phyloP scores from a whole-genome alignment of 2,888 invertebrate genomes.

The Oligia latruncula region DNA sequence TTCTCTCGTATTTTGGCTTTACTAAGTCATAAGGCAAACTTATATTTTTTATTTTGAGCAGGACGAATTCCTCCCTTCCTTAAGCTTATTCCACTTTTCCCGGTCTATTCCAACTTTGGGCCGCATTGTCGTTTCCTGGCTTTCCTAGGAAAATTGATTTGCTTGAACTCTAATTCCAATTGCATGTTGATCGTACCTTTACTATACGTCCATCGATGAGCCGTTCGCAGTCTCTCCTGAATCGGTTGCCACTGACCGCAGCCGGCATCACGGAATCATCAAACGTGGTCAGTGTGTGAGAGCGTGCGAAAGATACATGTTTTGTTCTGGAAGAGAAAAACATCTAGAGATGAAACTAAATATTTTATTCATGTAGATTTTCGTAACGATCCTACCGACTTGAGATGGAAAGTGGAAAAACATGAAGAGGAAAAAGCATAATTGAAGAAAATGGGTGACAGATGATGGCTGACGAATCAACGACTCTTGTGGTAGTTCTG shows the following conservation, averaged over 20 bases:
- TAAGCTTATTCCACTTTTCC: not conserved
- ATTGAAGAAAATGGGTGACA: not conserved
- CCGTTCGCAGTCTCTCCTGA: conserved; percentile 90
- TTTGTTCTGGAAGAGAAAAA: conserved; percentile 91
- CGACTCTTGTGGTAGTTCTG: not conserved
- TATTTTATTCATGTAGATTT: not conserved
- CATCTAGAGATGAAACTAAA: not conserved
- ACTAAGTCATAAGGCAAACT: not conserved
- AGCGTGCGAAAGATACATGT: conserved; percentile 97
- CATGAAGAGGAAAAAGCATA: not conserved
- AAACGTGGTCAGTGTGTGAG: conserved; percentile 96
- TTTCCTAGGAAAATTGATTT: not conserved
- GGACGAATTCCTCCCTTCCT: not conserved
- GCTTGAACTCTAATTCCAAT: not conserved
- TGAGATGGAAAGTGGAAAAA: not conserved
- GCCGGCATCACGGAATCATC: conserved; percentile 92
- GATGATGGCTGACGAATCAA: not conserved
- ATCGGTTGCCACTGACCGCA: conserved; percentile 83
- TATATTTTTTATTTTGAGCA: not conserved
- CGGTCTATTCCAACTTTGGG: not conserved
- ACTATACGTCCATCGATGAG: conserved; percentile 92
- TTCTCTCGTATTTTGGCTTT: not conserved
- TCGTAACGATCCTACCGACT: not conserved
- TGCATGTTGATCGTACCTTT: conserved; percentile 79
- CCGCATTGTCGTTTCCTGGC: not conserved